phyloP scores from a whole-genome alignment of 1,140 invertebrate species.

The Watersipora subatra region DNA sequence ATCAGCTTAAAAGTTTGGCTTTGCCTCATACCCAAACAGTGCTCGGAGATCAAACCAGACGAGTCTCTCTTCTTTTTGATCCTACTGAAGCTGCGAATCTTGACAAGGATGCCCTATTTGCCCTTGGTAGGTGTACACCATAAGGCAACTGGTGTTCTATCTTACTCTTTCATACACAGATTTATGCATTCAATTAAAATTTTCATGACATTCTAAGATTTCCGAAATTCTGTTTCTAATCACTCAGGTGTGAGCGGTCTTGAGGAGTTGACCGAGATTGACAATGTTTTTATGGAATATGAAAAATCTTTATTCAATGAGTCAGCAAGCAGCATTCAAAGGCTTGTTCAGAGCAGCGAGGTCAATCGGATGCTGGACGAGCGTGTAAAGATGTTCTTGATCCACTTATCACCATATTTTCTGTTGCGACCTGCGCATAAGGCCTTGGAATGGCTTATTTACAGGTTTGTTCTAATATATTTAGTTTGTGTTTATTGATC shows the following conservation, averaged over 20 bases:
- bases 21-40: conserved; percentile 62
- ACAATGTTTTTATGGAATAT: conserved; percentile 58
- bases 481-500: too few species aligned
- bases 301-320: conserved; percentile 60
- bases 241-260: conserved; percentile 55
- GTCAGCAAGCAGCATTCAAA: conserved; percentile 56
- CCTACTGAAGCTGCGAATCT: conserved; percentile 71
- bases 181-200: background rate
- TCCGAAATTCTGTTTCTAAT: background rate
- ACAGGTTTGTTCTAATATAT: conserved; percentile 45
- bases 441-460: conserved; percentile 80
- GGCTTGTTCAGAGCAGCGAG: conserved; percentile 58
- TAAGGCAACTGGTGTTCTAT: background rate
- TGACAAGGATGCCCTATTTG: conserved; percentile 65
- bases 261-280: conserved; percentile 59
- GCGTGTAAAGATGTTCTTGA: conserved; percentile 63
- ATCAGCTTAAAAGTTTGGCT: conserved; percentile 64
- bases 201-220: background rate
- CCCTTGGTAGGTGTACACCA: conserved; percentile 52
- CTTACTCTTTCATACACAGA: background rate
- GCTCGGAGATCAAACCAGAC: conserved; percentile 49
- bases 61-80: conserved; percentile 70
- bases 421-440: conserved; percentile 68
- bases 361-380: conserved; percentile 62
- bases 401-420: conserved; percentile 71